These are phyloP conservation scores for Takifugu ocellatus DNA, from an alignment of 2,797 vertebrate genomes.

Conservation along the genomic window DNA sequence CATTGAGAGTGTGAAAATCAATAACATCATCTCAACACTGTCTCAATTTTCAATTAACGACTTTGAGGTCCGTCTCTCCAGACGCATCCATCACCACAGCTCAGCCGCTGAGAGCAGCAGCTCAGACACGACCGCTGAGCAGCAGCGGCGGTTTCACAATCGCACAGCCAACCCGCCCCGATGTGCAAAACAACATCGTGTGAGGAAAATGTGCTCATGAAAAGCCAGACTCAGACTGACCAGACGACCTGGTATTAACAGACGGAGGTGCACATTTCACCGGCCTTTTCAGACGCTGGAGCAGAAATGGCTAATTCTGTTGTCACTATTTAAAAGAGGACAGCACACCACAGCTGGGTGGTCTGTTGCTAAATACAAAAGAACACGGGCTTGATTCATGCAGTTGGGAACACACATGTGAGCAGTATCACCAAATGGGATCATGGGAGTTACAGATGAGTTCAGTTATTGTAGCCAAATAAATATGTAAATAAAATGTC, in stretches of 20 bases:
- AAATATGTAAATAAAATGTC: no score
- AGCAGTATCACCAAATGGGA: no score
- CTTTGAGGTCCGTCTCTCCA: conserved; percentile 51
- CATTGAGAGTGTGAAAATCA: conserved; percentile 64
- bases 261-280: no score
- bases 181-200: no score
- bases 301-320: not conserved
- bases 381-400: not conserved
- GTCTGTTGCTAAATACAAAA: not conserved
- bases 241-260: no score
- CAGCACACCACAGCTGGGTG: not conserved
- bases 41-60: conserved; percentile 79
- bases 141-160: conserved; percentile 1
- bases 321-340: not conserved
- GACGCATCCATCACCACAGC: conserved; percentile 64
- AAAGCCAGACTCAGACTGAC: no score
- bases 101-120: conserved; percentile 27
- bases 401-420: not conserved
- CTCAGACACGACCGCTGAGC: conserved; percentile 27
- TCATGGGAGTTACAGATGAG: no score
- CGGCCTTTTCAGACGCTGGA: not conserved
- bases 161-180: not conserved
- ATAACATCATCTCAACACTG: conserved; percentile 75
- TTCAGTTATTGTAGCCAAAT: no score
- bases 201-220: no score